Percentiles rank a stretch among this genome's conserved stretches.
phyloP scores from a whole-genome alignment of 2,888 invertebrate genomes.

The Tenthredo scrophulariae region DNA sequence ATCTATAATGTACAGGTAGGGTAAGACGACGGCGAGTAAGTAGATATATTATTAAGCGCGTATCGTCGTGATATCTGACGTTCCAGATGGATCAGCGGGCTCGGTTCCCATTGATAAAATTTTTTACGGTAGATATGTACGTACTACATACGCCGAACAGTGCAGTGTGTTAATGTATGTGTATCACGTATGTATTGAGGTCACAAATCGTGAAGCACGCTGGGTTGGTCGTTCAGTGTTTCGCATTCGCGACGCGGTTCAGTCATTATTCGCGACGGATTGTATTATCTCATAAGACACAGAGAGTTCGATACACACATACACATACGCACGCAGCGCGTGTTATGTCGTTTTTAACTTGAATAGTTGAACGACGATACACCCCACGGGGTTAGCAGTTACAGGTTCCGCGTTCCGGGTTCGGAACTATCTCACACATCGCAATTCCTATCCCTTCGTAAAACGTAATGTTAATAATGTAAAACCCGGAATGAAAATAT shows the following conservation, averaged over 20 bases:
- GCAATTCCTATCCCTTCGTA: background rate
- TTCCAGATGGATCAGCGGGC: background rate
- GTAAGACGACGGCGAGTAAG: background rate
- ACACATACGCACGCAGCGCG: background rate
- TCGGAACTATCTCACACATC: background rate
- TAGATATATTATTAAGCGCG: background rate
- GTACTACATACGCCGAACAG: background rate
- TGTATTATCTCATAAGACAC: background rate
- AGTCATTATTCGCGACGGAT: background rate
- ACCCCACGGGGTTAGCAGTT: background rate
- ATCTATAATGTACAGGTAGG: no score
- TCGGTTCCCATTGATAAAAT: constrained; percentile 44
- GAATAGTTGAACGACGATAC: background rate
- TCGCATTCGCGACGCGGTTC: background rate
- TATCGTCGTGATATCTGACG: background rate
- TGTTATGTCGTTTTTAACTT: background rate
- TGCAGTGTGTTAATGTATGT: background rate
- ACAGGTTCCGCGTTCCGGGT: background rate
- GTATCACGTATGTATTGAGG: constrained; percentile 1
- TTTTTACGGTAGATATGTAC: background rate
- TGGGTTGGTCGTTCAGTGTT: background rate
- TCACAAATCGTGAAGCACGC: constrained; percentile 23
- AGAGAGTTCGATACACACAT: background rate
- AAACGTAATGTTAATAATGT: background rate
- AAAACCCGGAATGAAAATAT: background rate